Conservation (phyloP, 2,797 vertebrate species). For the Hemitrygon akajei region DNA sequence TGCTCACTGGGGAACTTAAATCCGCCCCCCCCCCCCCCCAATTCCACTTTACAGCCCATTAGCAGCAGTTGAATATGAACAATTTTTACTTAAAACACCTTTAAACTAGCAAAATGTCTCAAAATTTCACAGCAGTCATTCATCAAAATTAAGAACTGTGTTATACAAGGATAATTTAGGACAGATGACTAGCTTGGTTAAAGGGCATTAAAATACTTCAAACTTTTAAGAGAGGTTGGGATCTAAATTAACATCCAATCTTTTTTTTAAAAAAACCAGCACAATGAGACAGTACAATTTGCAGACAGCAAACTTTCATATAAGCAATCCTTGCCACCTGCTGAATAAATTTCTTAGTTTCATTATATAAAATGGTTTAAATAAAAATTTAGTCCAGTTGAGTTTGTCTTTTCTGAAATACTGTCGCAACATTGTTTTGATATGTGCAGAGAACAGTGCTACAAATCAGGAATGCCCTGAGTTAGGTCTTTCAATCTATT, state of each 20-base stretch:
- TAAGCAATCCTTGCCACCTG: not conserved
- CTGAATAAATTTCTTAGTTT: not conserved
- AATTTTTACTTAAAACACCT: not conserved
- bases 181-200: not conserved
- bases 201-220: not conserved
- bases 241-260: not conserved
- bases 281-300: not conserved
- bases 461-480: not conserved
- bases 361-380: not conserved
- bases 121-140: not conserved
- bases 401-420: not conserved
- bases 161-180: not conserved
- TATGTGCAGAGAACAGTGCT: too few species aligned
- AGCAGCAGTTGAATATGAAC: not conserved
- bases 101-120: not conserved
- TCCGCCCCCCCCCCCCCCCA: not conserved
- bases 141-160: too few species aligned
- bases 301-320: not conserved
- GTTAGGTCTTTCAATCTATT: not conserved
- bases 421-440: too few species aligned
- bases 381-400: not conserved
- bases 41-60: not conserved
- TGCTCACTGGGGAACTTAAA: not conserved
- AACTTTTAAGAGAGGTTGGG: not conserved
- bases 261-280: not conserved